Conservation (phyloP, 2,113 vertebrate genomes). For the Setophaga coronata region DNA sequence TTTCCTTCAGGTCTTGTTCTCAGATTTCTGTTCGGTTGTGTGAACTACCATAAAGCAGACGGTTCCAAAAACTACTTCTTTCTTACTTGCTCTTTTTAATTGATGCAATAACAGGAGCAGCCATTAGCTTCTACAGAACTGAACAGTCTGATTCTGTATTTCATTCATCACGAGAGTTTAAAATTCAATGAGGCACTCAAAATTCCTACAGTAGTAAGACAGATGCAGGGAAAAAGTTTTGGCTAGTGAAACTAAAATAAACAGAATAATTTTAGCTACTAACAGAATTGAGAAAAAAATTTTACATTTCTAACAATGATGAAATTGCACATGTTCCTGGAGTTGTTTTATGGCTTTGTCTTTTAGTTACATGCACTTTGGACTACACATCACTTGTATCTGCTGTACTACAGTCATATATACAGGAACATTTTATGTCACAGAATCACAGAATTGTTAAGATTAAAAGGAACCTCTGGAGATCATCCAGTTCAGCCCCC, state of each 20-base stretch:
- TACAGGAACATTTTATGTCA: background rate
- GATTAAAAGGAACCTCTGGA: background rate
- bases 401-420: background rate
- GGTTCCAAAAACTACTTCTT: constrained; percentile 62
- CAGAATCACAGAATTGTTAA: background rate
- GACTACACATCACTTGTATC: background rate
- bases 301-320: constrained; percentile 8
- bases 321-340: background rate
- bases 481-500: background rate
- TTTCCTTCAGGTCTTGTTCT: constrained; percentile 77
- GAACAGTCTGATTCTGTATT: background rate
- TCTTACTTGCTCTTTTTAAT: constrained; percentile 34
- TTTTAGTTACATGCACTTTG: background rate
- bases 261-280: constrained; percentile 47
- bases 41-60: constrained; percentile 71
- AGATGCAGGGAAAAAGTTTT: background rate
- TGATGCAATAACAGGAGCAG: constrained; percentile 24
- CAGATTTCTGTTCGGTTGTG: constrained; percentile 72
- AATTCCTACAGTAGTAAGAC: constrained; percentile 8
- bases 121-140: background rate
- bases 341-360: background rate
- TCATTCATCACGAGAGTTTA: constrained; percentile 16
- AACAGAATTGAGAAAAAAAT: background rate
- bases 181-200: constrained; percentile 17
- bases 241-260: constrained; percentile 31